Conservation (phyloP, 1,140 invertebrate species). For the Apis florea region DNA sequence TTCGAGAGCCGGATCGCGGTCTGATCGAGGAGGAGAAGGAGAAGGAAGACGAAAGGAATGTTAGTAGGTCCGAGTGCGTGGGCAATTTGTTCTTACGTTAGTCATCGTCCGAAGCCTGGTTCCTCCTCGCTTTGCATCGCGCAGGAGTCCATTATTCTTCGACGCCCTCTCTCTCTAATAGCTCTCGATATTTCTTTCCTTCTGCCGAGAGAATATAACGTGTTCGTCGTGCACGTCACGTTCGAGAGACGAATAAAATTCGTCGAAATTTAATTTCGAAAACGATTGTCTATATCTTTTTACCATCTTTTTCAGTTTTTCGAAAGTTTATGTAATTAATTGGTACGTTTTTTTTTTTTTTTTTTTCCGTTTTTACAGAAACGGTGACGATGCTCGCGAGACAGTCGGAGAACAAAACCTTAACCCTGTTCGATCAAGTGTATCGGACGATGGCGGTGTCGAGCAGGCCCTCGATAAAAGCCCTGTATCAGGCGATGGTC, state of each 20-base stretch:
- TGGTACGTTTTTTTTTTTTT: too few species aligned
- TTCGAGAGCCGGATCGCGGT: not conserved
- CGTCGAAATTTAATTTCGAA: too few species aligned
- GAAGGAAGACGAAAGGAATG: conserved; percentile 51
- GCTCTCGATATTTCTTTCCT: conserved; percentile 19
- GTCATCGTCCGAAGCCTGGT: conserved; percentile 31
- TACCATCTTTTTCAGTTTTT: not conserved
- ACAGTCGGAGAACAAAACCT: conserved; percentile 90
- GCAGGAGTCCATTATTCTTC: conserved; percentile 29
- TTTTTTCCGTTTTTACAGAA: conserved; percentile 81
- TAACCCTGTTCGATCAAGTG: conserved; percentile 87
- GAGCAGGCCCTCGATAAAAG: conserved; percentile 83
- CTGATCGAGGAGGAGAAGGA: not conserved
- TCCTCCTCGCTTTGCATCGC: conserved; percentile 5
- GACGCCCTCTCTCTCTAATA: not conserved
- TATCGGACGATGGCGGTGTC: conserved; percentile 86
- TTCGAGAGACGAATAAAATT: too few species aligned
- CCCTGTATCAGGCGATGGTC: conserved; percentile 86
- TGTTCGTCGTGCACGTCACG: too few species aligned
- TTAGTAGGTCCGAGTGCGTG: not conserved
- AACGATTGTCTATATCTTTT: too few species aligned
- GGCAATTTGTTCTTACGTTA: conserved; percentile 44
- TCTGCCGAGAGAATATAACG: not conserved
- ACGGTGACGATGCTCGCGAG: conserved; percentile 86
- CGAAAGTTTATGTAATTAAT: not conserved